Evolutionary conservation across 2,797 vertebrate species (phyloP), one percentile per base, ranked within the genome.

Genomic region (Melanotaenia parkinsoni): DNA sequence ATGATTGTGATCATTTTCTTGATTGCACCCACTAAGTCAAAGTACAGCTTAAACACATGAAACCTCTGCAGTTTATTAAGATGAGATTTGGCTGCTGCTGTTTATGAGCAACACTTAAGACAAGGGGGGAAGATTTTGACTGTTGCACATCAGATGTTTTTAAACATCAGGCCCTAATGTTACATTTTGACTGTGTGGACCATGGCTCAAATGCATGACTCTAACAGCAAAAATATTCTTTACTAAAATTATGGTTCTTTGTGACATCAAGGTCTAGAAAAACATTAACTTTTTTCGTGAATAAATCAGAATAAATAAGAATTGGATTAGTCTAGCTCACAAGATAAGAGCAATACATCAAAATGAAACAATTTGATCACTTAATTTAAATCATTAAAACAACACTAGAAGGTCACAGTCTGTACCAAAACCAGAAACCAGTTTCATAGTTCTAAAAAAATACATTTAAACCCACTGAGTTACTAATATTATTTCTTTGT

Each of bases 1-100:
- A 76, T 82, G 69, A 86, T 93, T 91, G 63, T 63, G 70, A 82
- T 80, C 77, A 84, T 92, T 93, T 91, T 77, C 86, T 85, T 84
- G 75, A 91, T 82, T 88, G 75, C 63, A 60, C 40, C 70, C 78
- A 72, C 54, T 79, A 79, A 89, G 74, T 83, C 73, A 80, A 69
- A 85, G 68, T 58, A 76, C 76, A 80, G 61, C 73, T 73, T 73
- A 57, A 56, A 24, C 22, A 10, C 57, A 43, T 47, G 58, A 66
- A 38, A 70, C 47, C 70, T 72, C 60, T 65, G 61, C 65, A 59
- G 61, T 60, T 33, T 67, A 47, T 38, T 72, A 32, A 80, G 72
- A 68, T 24, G 38, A 13, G 32, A 68, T 8, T 2, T 40, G 35
- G 47, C n/a, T 53, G 56, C 56, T 53, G 64, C 38, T 32, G 63